Conservation (phyloP, 2,113 vertebrate species). For the Solea solea region DNA sequence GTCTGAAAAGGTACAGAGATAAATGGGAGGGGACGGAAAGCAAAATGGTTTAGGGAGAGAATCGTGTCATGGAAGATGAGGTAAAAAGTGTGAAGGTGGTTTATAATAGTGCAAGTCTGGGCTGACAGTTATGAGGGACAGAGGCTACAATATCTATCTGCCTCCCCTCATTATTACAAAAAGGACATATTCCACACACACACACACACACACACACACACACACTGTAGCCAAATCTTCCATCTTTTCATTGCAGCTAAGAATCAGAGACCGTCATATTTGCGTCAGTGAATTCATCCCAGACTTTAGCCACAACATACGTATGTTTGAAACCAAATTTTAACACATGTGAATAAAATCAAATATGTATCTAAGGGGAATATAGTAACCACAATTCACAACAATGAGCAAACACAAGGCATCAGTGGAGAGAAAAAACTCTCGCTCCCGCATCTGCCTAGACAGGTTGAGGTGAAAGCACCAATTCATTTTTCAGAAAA, state of each 20-base stretch:
- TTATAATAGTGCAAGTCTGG: slow-evolving; percentile 10
- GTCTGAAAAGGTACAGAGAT: slow-evolving; percentile 33
- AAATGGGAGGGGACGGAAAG: slow-evolving; percentile 2
- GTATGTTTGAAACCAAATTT: no score
- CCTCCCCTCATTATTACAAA: not conserved
- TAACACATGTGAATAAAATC: no score
- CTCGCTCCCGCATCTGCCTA: no score
- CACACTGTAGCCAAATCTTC: not conserved
- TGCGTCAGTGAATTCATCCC: no score
- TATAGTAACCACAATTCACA: no score
- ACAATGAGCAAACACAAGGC: no score
- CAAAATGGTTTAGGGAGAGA: slow-evolving; percentile 1
- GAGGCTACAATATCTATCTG: slow-evolving; percentile 9
- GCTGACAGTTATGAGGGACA: slow-evolving; percentile 22
- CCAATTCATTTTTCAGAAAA: no score
- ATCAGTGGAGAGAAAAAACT: no score
- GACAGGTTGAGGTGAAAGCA: no score
- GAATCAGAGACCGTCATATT: no score
- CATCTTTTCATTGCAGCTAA: not conserved
- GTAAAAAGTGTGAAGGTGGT: slow-evolving; percentile 14
- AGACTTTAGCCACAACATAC: no score
- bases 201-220: not conserved
- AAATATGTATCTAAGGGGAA: no score
- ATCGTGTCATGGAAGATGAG: slow-evolving; percentile 12
- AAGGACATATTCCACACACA: not conserved